Conservation (phyloP, 2,113 vertebrate genomes). For the Murina feae region DNA sequence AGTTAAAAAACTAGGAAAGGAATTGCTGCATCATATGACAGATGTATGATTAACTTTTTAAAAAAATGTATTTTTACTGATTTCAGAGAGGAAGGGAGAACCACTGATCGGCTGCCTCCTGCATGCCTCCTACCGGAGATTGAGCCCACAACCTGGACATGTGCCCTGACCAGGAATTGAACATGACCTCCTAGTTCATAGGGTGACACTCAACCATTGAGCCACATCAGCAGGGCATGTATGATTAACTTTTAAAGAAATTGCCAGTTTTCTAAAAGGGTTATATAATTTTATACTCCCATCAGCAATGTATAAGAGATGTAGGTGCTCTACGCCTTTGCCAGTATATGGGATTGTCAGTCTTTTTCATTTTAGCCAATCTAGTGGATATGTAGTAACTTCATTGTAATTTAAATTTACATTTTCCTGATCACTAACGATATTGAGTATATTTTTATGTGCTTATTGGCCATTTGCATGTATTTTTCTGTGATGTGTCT, state of each 20-base stretch:
- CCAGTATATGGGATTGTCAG: neutral
- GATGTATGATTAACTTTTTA: neutral
- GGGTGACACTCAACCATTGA: too few species aligned
- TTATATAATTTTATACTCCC: neutral
- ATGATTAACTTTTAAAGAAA: neutral
- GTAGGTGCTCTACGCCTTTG: neutral
- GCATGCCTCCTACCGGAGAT: too few species aligned
- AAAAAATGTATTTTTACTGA: neutral
- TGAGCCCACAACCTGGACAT: too few species aligned
- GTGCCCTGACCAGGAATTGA: too few species aligned
- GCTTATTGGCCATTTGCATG: neutral
- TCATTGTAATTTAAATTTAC: neutral
- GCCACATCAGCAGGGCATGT: neutral
- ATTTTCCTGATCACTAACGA: neutral
- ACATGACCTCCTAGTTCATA: too few species aligned
- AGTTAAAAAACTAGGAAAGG: neutral
- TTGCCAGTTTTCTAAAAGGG: neutral
- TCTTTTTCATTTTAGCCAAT: constrained; percentile 5
- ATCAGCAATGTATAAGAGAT: neutral
- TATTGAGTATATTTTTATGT: neutral
- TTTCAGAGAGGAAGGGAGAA: too few species aligned
- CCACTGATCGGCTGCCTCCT: too few species aligned
- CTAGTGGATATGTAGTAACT: neutral
- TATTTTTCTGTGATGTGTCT: neutral
- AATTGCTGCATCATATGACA: neutral